A percentile compares a stretch with the other conserved stretches of the same genome.
Evolutionary conservation across 2,888 invertebrate genomes (phyloP).

Genomic region (Trachelus stipa): DNA sequence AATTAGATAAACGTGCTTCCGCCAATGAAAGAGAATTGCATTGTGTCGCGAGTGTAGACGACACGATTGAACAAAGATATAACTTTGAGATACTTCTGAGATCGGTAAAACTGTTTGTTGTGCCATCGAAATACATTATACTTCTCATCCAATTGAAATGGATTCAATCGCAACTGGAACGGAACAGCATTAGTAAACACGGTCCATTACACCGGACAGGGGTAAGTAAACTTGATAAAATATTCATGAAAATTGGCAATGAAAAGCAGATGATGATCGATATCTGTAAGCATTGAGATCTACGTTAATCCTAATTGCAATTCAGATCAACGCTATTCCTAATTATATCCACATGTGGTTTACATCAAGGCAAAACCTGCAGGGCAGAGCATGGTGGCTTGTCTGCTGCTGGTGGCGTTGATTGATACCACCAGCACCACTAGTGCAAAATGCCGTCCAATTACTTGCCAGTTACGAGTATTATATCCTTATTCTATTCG

Average conservation of each 20-base stretch:
- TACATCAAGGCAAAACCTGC: background rate
- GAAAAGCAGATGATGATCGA: background rate
- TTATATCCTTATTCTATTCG: background rate
- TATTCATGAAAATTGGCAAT: background rate
- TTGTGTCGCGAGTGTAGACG: background rate
- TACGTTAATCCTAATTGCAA: background rate
- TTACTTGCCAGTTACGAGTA: background rate
- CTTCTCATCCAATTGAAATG: background rate
- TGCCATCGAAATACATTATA: background rate
- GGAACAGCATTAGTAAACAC: background rate
- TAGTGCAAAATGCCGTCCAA: background rate
- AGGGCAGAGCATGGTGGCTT: background rate
- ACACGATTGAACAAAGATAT: background rate
- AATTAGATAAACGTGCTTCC: background rate
- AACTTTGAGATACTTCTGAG: background rate
- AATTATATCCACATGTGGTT: background rate
- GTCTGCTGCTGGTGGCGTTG: slow-evolving; percentile 4
- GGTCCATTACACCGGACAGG: background rate
- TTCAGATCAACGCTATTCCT: background rate
- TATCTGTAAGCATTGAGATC: background rate
- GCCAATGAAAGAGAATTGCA: background rate
- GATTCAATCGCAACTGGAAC: background rate
- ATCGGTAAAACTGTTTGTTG: background rate
- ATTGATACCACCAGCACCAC: background rate
- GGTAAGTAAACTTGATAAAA: background rate